These are phyloP conservation scores for Rhopalosiphum padi DNA, from an alignment of 1,140 invertebrate genomes.

Conservation along the genomic window DNA sequence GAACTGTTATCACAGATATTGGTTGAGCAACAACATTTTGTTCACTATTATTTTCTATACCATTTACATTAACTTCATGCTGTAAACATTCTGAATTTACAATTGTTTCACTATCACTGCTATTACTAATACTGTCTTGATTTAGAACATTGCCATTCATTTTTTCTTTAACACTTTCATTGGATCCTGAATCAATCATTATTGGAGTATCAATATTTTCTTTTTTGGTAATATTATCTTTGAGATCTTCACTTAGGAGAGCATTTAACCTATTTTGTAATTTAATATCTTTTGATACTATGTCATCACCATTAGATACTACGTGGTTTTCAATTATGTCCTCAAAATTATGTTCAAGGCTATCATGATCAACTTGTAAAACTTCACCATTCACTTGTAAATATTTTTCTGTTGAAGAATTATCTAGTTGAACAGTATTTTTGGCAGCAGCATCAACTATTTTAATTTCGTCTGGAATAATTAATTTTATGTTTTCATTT, in stretches of 20 bases:
- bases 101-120: constrained; percentile 55
- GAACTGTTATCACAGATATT: constrained; percentile 49
- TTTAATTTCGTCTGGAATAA: constrained; percentile 58
- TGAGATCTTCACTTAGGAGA: not conserved
- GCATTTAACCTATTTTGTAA: not conserved
- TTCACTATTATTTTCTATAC: not conserved
- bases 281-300: not conserved
- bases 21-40: not conserved
- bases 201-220: not conserved
- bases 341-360: not conserved
- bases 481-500: not conserved
- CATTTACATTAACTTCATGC: not conserved
- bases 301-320: not conserved
- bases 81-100: constrained; percentile 25
- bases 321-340: not conserved
- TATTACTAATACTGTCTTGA: constrained; percentile 55
- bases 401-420: not conserved
- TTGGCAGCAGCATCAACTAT: constrained; percentile 57
- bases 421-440: not conserved
- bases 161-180: constrained; percentile 54
- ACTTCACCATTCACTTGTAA: constrained; percentile 29
- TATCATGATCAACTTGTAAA: not conserved
- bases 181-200: constrained; percentile 32
- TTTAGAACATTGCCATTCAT: constrained; percentile 28
- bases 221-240: not conserved